Evolutionary conservation across 2,797 vertebrate genomes (phyloP), one percentile per base, ranked within the genome.

Genomic region (Hirundo rustica): DNA sequence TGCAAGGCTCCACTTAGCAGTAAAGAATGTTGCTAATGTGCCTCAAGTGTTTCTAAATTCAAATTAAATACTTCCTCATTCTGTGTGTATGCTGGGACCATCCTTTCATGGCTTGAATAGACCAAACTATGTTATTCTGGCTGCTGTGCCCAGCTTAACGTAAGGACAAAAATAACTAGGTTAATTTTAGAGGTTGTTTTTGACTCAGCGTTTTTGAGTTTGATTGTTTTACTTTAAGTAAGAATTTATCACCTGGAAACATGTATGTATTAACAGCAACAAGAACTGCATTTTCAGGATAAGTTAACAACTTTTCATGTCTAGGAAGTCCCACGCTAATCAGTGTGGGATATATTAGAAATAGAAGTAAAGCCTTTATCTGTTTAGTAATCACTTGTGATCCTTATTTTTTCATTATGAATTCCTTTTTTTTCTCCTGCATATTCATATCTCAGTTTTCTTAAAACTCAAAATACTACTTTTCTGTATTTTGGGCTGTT

Each of bases 1-100:
- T 57, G 53, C 34, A 93, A 51, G 22, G 26, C 82, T 81, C 58
- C 73, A 92, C 47, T 95, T 95, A 89, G 42, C 80, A 88, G 47
- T 51, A 88, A 86, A 82, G 58, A 93, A 76, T 70, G 26, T 29
- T 88, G 57, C 29, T 94, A 93, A 94, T 90, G 48, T 93, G 75
- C 78, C 81, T 93, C 83, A 45, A 88, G 89, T 92, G 81, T 91
- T 96, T 94, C 91, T 95, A 92, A 92, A 96, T 93, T 92, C 70
- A 92, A 53, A 94, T 93, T 89, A 95, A 96, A 88, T 81, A 67
- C 72, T 94, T 96, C 72, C 90, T 92, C 68, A 78, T 90, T 94
- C 76, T 90, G 8, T 53, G 32, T 40, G 30, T 80, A 26, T 13
- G 11, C 44, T 72, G 66, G 53, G 85, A 78, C n/a, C 27, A 66